Base-by-base conservation (phyloP, 2,113 vertebrate genomes). In the Mola mola region DNA sequence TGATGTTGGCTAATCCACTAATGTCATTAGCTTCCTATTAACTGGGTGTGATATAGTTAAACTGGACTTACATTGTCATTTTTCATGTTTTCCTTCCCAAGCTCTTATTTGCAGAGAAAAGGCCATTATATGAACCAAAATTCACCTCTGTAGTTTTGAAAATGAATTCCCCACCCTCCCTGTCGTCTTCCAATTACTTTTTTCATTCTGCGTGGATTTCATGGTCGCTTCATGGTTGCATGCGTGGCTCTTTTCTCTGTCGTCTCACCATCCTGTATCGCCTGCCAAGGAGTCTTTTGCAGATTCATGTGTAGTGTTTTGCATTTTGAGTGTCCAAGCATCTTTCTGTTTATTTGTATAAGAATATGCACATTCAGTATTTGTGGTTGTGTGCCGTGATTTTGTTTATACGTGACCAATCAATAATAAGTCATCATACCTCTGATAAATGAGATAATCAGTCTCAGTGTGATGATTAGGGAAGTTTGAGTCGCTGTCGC, bases 161-260 rank as follows among this genome's bases (percentile, higher is more conserved):
- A 85, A 84, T 82, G 65, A 84, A 81, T 83, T 83, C 62, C 50
- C 68, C 78, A 61, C 64, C 64, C 62, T 75, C 59, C 40, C 72
- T 67, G 50, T 78, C 72, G 25, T 79, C 72, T 62, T 83, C 76
- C 78, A 84, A 83, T 89, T 87, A 85, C 66, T 71, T 66, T 88
- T 90, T 79, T 87, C 79, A 86, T 86, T 87, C 61, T 71, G 72
- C 50, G 58, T 51, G 56, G 81, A 85, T 90, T 89, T 89, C 87
- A 90, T 73, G 83, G 75, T 85, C 85, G 77, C 65, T 60, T 77
- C 75, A 76, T 44, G 72, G 86, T 83, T 60, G 25, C 64, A 42
- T 42, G 15, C 55, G 46, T 50, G 55, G 77, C 48, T 72, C 50
- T 42, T 66, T 53, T 74, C 69, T 72, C 65, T 47, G 78, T 81